Evolutionary conservation across 2,888 invertebrate species (phyloP), one percentile per base, ranked within the genome.

Genomic region (Hyppa rectilinea): DNA sequence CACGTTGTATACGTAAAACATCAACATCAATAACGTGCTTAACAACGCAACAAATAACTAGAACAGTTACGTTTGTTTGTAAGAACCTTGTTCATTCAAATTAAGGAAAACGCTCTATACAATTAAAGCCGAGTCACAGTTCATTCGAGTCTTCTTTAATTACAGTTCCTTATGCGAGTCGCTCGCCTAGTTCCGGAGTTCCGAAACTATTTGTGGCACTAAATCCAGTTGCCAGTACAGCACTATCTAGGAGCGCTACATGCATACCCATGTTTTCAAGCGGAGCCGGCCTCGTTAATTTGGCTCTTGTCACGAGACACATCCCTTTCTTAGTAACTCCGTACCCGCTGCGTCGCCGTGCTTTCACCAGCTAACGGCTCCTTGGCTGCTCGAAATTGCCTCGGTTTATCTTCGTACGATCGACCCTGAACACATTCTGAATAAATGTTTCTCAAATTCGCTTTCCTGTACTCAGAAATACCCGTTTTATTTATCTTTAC

Each of bases 191-290:
- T 85, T 85, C 85, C 85, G 87, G 87, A 91, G 90, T 93, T 92
- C 82, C 75, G 81, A 92, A 95, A 95, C 95, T 94, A 95, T 95
- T 94, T 88, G 88, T 82, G 89, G 90, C 89, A 92, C 91, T 95
- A 94, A 95, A 95, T 94, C 92, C 90, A 89, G 86, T 87, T 88
- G 87, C 88, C 87, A 89, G 90, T 90, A 91, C 91, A 88, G 85
- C 84, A 87, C 87, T 92, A 92, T 91, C 91, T 92, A 87, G 86
- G 89, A 91, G 91, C 89, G 92, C 93, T 91, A 93, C 93, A 94
- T 94, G 93, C 94, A 94, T 93, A 93, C 92, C 92, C 93, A 93
- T 95, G 95, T 94, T 94, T 93, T 90, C 88, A 83, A 91, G 88
- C 84, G 82, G 85, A 90, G 90, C 88, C 88, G 85, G 87, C 88